Evolutionary conservation across 2,113 vertebrate species (phyloP), one percentile per base, ranked within the genome.

Genomic region (Solea solea): DNA sequence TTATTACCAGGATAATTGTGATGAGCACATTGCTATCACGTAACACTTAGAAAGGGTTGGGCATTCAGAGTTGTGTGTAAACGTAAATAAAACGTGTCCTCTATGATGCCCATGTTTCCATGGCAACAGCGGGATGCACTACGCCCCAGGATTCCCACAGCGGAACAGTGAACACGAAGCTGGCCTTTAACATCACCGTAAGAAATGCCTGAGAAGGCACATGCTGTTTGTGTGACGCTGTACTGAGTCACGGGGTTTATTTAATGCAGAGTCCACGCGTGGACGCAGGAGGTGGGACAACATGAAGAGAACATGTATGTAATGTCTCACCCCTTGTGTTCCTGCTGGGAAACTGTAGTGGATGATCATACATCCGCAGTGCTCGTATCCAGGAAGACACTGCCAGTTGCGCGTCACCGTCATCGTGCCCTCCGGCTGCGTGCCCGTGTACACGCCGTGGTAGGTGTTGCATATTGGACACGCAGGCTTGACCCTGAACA

Each of bases 391-490:
- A 0, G 88, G 86, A 15, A 88, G 61, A 2, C 42, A 5, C 60
- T 56, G 62, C 16, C 39, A 21, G 72, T 60, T 74, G 40, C 39
- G 82, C 13, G 40, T 77, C 63, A 81, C 83, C 45, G 64, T 54
- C 88, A 89, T 89, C 3, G 41, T 65, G 16, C 82, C 90, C 45
- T 53, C 39, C 53, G 82, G 86, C 68, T 90, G 90, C 0, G 51
- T 85, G 4, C 86, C 80, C 1, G 11, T 65, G 80, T 89, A 79
- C 13, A 80, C 56, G 2, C 86, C 88, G 71, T 87, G 41, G 56
- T 63, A 87, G 10, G 78, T 85, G 77, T 88, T 86, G 62, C 88
- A 90, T 51, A 88, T 55, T 15, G 90, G 85, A 69, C 86, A 90
- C 0, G 85, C 85, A 0, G 86, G 88, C 6, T 86, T 88, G 0